phyloP scores from a whole-genome alignment of 2,113 vertebrate species.

The Gulo gulo region DNA sequence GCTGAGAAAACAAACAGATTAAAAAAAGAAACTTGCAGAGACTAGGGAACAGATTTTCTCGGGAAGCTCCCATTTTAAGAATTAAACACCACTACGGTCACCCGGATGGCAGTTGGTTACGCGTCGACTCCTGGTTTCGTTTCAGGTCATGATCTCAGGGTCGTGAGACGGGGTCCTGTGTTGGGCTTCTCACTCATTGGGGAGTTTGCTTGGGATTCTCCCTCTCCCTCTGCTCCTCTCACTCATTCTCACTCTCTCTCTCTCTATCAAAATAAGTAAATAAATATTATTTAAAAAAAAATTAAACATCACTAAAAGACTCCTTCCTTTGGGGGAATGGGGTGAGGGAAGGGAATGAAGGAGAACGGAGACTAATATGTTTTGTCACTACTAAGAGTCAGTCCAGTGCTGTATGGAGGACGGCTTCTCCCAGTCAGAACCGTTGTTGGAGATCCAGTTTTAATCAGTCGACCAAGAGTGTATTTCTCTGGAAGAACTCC shows the following conservation, averaged over 20 bases:
- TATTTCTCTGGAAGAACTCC: not conserved
- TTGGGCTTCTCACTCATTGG: not conserved
- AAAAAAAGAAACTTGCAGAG: not conserved
- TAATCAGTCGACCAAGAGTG: not conserved
- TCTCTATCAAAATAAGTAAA: not conserved
- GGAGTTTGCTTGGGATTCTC: not conserved
- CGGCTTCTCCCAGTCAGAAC: not conserved
- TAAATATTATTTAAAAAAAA: not conserved
- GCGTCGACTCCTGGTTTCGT: rapidly evolving
- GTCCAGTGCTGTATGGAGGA: not conserved
- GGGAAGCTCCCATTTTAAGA: not conserved
- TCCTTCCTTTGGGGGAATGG: rapidly evolving
- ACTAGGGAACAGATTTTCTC: not conserved
- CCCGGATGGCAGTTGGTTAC: not conserved
- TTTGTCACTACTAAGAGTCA: not conserved
- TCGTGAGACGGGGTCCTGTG: rapidly evolving
- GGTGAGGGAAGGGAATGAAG: no score
- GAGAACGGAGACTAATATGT: not conserved
- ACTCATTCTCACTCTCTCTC: not conserved
- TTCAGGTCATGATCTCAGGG: not conserved
- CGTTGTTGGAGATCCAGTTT: not conserved
- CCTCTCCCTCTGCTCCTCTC: not conserved
- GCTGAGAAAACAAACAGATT: not conserved
- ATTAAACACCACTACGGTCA: not conserved
- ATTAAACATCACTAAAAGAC: not conserved